phyloP scores from a whole-genome alignment of 2,888 invertebrate genomes.

The Empis stercorea region DNA sequence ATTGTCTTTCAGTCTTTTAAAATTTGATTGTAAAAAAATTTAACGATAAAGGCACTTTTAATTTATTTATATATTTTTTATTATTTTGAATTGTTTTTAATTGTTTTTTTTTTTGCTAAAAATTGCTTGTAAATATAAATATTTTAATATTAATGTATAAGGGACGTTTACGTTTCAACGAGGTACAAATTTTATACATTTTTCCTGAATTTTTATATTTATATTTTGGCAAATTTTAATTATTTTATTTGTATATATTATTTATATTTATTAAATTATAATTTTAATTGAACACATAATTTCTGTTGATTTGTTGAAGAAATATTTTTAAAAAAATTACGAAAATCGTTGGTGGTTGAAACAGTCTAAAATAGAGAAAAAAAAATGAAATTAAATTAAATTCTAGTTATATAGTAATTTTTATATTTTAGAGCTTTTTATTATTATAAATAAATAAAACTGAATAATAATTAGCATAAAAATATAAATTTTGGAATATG shows the following conservation, averaged over 20 bases:
- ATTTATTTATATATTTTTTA: not conserved
- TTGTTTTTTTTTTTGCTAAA: constrained; percentile 6
- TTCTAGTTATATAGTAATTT: no score
- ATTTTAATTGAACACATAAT: not conserved
- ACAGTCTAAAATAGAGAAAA: not conserved
- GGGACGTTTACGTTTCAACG: constrained; percentile 20
- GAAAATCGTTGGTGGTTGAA: not conserved
- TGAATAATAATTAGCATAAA: no score
- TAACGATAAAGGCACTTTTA: not conserved
- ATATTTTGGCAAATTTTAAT: no score
- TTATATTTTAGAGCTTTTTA: no score
- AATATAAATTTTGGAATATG: no score
- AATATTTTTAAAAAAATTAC: no score
- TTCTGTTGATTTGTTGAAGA: not conserved
- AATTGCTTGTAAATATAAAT: constrained; percentile 14
- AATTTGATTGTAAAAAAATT: not conserved
- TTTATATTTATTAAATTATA: no score
- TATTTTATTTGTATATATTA: no score
- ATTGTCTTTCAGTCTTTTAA: constrained; percentile 4
- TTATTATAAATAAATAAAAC: no score
- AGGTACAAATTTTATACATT: constrained; percentile 20
- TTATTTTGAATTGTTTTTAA: not conserved
- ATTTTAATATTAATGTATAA: constrained; percentile 16
- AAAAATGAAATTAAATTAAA: not conserved
- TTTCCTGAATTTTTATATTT: constrained; percentile 5